These are phyloP conservation scores for Nycticryphes semicollaris DNA, from an alignment of 2,113 vertebrate species.

Conservation along the genomic window DNA sequence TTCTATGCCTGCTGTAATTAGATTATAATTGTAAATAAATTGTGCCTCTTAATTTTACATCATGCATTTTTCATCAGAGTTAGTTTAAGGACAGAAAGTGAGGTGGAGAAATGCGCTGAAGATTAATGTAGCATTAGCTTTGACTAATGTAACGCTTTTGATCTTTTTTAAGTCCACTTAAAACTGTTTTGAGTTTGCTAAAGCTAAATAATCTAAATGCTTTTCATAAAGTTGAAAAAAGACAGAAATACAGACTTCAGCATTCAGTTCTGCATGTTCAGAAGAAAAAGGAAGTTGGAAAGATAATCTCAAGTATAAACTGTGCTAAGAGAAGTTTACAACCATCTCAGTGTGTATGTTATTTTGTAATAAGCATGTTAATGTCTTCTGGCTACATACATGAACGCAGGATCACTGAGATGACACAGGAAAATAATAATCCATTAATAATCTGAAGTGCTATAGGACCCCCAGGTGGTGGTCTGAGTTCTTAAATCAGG, in stretches of 20 bases:
- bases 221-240: neutral
- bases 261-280: neutral
- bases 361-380: neutral
- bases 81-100: neutral
- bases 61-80: slow-evolving; percentile 49
- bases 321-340: neutral
- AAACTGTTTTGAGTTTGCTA: neutral
- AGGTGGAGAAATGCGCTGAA: neutral
- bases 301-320: neutral
- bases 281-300: neutral
- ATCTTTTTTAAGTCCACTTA: neutral
- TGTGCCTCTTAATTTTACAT: slow-evolving; percentile 12
- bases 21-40: slow-evolving; percentile 49
- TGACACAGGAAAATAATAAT: neutral
- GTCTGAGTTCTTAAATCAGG: neutral
- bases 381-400: neutral
- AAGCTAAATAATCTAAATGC: neutral
- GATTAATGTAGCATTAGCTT: neutral
- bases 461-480: neutral
- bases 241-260: neutral
- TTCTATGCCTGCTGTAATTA: slow-evolving; percentile 15
- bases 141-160: neutral
- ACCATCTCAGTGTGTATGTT: neutral
- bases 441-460: neutral
- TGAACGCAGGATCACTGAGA: neutral